These are phyloP conservation scores for Labeo catla DNA, from an alignment of 2,113 vertebrate species.

Conservation along the genomic window DNA sequence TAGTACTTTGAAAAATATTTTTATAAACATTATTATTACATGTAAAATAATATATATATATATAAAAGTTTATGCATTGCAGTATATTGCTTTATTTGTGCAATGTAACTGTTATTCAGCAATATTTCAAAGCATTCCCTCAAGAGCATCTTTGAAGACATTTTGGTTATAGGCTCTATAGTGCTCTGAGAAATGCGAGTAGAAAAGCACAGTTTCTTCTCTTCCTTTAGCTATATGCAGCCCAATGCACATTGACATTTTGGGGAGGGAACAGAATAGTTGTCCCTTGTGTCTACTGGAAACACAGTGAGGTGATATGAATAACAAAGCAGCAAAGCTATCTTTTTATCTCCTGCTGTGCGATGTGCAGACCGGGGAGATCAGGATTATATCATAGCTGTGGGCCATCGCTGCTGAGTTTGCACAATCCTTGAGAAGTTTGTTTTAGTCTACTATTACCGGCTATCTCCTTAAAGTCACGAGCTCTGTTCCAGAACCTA, in stretches of 20 bases:
- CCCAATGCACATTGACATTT: neutral
- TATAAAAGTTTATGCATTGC: neutral
- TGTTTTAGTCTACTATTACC: conserved; percentile 25
- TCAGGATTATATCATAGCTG: conserved; percentile 29
- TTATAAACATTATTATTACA: neutral
- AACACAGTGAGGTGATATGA: conserved; percentile 16
- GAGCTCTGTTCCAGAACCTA: neutral
- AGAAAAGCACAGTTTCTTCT: neutral
- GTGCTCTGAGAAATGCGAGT: neutral
- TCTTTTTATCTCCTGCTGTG: conserved; percentile 7
- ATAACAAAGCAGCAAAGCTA: conserved; percentile 18
- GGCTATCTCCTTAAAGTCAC: neutral
- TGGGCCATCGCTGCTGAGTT: conserved; percentile 1
- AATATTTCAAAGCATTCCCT: neutral
- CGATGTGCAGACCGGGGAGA: neutral
- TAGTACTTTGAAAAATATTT: neutral
- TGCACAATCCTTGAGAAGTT: conserved; percentile 15
- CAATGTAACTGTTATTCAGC: neutral
- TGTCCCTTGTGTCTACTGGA: conserved; percentile 11
- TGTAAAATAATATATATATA: too few species aligned
- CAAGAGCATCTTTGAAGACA: neutral
- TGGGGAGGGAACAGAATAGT: neutral
- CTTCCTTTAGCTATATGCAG: conserved; percentile 14
- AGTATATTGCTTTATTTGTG: neutral
- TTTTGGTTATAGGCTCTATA: neutral